These are phyloP conservation scores for Bothrops jararaca DNA, from an alignment of 2,113 vertebrate genomes.

Conservation along the genomic window DNA sequence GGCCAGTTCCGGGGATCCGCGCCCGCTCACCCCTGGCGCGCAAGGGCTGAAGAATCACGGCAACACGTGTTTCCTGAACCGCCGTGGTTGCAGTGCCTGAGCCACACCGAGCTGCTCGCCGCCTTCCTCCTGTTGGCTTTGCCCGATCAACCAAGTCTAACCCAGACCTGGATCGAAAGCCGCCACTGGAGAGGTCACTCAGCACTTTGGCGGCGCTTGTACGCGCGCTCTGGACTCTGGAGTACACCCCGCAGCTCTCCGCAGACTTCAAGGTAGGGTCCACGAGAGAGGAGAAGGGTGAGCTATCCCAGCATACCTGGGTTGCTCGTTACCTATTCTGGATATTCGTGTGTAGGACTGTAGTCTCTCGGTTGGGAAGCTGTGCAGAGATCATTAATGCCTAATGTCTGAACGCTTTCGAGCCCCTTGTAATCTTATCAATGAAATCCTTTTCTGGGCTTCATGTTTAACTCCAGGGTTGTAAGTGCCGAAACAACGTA, in stretches of 20 bases:
- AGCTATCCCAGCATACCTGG: not conserved
- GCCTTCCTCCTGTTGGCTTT: conserved; percentile 81
- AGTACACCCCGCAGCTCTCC: conserved; percentile 90
- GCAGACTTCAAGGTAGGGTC: conserved; percentile 89
- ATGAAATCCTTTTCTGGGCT: not conserved
- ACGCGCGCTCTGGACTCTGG: conserved; percentile 89
- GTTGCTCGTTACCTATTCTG: not conserved
- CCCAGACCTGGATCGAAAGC: conserved; percentile 62
- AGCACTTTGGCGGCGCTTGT: conserved; percentile 85
- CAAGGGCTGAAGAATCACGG: conserved; percentile 91
- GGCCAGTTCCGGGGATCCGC: conserved; percentile 49
- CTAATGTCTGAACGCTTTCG: not conserved
- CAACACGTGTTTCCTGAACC: conserved; percentile 96
- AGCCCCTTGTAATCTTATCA: not conserved
- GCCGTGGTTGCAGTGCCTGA: conserved; percentile 95
- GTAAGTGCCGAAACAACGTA: not conserved
- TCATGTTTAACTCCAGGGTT: not conserved
- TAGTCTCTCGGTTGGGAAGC: not conserved
- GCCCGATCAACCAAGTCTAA: not conserved
- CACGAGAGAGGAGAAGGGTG: not conserved
- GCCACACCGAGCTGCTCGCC: conserved; percentile 91
- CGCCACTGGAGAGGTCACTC: conserved; percentile 80
- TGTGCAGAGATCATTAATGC: not conserved
- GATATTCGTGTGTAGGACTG: not conserved
- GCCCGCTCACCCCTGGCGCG: conserved; percentile 63